Base-by-base conservation (phyloP, 2,888 invertebrate genomes). In the Ceriagrion tenellum region DNA sequence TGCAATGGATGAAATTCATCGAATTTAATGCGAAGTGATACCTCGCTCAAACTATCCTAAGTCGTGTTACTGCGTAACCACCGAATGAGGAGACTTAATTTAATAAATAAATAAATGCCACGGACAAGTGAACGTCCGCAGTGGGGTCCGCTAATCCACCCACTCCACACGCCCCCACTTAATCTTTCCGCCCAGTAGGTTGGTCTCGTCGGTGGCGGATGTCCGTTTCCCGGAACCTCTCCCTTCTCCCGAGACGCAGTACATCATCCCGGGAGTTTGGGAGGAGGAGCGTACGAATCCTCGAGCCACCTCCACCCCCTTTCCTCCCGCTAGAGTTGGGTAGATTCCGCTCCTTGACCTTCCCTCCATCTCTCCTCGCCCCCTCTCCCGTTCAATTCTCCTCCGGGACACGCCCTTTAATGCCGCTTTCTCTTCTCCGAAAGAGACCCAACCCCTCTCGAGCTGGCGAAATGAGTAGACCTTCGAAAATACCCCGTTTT, bases 171-270 rank as follows among this genome's bases (percentile, higher is more conserved):
- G 16, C 81, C 81, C 81, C 81, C 69, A 20, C 59, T 81, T 35
- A 81, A 81, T 81, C 81, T 30, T 35, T 81, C 81, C 81, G 81
- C 81, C 81, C 35, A 81, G 30, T 81, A 35, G 20, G 47, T 8
- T 47, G 16, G 30, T 81, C 81, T 35, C 81, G 81, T 16, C 81
- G 30, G 81, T 18, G 81, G 81, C 81, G 81, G 81, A 81, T 35
- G 81, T 81, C 81, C 81, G 81, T 35, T 81, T 81, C 81, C 81
- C 81, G 81, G 81, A 81, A 81, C 81, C 30, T 35, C 81, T 30
- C 81, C 81, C 81, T 18, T 16, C 69, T 23, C 69, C 12, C 16
- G 13, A 81, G 81, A 81, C 81, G 30, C 81, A 35, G 18, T 81
- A 81, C 35, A 81, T 81, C 81, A 81, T 81, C 30, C 30, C 30